Evolutionary conservation across 2,888 invertebrate genomes (phyloP), one percentile per base, ranked within the genome.

Genomic region (Autographa pulchrina): DNA sequence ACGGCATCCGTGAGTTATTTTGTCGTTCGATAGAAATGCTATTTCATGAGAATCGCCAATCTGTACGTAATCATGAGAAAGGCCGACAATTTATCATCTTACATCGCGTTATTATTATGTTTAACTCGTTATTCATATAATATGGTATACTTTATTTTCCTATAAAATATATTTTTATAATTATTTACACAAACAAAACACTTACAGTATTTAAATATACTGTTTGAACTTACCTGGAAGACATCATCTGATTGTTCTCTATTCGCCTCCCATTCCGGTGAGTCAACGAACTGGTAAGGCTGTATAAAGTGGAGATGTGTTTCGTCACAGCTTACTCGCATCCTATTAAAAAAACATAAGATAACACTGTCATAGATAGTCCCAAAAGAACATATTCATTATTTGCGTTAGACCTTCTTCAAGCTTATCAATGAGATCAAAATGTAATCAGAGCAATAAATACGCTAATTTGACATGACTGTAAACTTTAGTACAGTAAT

Each of bases 221-320:
- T 56, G 20, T 54, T 14, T 5, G 18, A 32, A 59, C 90, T 67
- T 91, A 97, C 97, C 97, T 98, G 97, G 91, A 97, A 98, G 90
- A 97, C 97, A 87, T 97, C 97, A 85, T 97, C 97, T 65, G 97
- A 97, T 89, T 97, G 97, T 87, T 97, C 97, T 85, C 97, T 97
- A 89, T 97, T 97, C 67, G 97, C 97, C 86, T 98, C 98, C 98
- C 98, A 98, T 94, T 98, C 98, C 0, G 98, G 98, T n/a, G 98
- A 98, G 92, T 98, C 98, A 74, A 98, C 97, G 91, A 98, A 98
- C 93, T 98, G 98, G 91, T 98, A 98, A 74, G 97, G 96, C 86
- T 97, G 97, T 86, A 98, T 97, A 92, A 97, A 97, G 93, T 98
- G 98, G 43, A 98, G 96, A 88, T 98, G 98, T n/a, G 98, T 97